A percentile compares a stretch with the other conserved stretches of the same genome.
Conservation (phyloP, 2,113 vertebrate species). For the Balaenoptera acutorostrata region DNA sequence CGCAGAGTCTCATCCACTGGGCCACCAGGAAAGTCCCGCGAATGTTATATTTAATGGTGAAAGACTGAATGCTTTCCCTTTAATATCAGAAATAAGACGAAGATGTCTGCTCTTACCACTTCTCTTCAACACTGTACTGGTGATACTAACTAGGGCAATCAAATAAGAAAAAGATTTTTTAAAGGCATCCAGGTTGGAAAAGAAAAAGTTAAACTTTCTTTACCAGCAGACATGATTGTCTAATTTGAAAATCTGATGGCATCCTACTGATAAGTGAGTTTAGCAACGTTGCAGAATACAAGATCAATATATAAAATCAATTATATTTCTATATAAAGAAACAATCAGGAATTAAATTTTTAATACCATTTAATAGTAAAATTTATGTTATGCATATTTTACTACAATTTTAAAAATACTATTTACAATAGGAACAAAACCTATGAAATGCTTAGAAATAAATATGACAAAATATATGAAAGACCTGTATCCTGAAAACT, state of each 20-base stretch:
- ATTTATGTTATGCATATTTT: neutral
- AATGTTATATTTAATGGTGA: neutral
- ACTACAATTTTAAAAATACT: neutral
- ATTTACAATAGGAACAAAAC: neutral
- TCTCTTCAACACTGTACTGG: neutral
- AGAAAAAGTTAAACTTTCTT: neutral
- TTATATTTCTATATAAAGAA: neutral
- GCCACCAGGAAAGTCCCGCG: too few species aligned
- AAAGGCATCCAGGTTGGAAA: neutral
- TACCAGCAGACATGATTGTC: neutral
- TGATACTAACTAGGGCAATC: neutral
- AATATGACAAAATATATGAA: neutral
- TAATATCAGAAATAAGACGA: neutral
- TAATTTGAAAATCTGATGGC: neutral
- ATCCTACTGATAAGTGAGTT: neutral
- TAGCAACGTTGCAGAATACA: neutral
- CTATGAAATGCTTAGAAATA: neutral
- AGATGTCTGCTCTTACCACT: neutral
- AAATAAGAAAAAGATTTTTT: neutral
- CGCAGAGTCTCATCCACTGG: too few species aligned
- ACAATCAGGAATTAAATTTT: neutral
- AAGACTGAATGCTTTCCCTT: neutral
- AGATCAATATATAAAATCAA: neutral
- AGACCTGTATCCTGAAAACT: neutral
- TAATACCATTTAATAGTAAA: neutral